phyloP scores from a whole-genome alignment of 2,888 invertebrate genomes.

The Ellobium chinense region DNA sequence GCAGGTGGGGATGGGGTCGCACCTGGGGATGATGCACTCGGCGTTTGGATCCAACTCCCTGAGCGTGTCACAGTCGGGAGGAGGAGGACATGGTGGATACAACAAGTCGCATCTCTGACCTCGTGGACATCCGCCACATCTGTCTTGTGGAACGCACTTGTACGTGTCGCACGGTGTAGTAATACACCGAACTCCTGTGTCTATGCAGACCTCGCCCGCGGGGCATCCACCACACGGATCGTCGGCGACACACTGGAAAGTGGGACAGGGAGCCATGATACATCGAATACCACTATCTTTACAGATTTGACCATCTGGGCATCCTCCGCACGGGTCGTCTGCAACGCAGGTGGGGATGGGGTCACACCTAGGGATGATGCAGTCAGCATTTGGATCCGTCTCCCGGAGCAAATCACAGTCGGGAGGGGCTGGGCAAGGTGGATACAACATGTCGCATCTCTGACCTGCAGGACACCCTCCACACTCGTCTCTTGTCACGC shows the following conservation, averaged over 20 bases:
- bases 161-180: too few species aligned
- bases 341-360: background rate
- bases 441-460: background rate
- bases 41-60: too few species aligned
- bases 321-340: background rate
- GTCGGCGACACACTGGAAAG: background rate
- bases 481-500: background rate
- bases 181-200: too few species aligned
- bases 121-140: too few species aligned
- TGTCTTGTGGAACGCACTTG: too few species aligned
- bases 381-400: background rate
- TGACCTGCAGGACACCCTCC: conserved; percentile 9
- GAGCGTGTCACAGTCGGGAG: too few species aligned
- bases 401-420: background rate
- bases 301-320: conserved; percentile 3
- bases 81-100: too few species aligned
- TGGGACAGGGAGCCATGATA: background rate
- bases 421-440: background rate
- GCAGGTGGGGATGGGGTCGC: too few species aligned
- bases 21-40: too few species aligned
- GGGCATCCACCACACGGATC: conserved; percentile 20
- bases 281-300: conserved; percentile 6
- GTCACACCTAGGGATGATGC: background rate
- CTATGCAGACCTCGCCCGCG: conserved; percentile 2
- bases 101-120: too few species aligned